Conservation (phyloP, 2,797 vertebrate species). For the Tapera naevia region DNA sequence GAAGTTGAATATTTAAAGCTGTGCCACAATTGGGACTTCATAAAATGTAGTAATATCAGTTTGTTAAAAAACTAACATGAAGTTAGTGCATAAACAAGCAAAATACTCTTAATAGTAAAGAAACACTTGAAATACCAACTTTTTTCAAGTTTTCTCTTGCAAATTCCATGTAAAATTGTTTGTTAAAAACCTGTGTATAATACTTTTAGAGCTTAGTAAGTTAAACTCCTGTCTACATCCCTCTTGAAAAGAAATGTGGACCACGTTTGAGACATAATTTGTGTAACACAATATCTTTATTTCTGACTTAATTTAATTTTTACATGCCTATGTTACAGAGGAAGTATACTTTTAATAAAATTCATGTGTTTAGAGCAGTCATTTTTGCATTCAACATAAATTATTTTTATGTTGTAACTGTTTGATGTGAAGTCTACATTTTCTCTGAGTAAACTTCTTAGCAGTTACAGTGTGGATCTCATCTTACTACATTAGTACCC, state of each 20-base stretch:
- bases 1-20: background rate
- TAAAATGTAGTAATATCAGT: background rate
- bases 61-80: background rate
- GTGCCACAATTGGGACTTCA: background rate
- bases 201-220: background rate
- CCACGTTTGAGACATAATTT: slow-evolving; percentile 52
- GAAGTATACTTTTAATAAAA: slow-evolving; percentile 66
- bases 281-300: slow-evolving; percentile 68
- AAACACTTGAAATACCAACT: background rate
- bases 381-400: slow-evolving; percentile 47
- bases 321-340: slow-evolving; percentile 54
- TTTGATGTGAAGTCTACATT: slow-evolving; percentile 47
- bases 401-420: slow-evolving; percentile 40
- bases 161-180: background rate
- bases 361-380: slow-evolving; percentile 45
- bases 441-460: background rate
- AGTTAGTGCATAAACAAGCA: background rate
- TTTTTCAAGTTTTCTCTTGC: background rate
- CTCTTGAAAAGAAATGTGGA: slow-evolving; percentile 48
- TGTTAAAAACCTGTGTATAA: background rate
- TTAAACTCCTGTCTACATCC: slow-evolving; percentile 15
- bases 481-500: background rate
- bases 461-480: background rate
- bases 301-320: slow-evolving; percentile 70
- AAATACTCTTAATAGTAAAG: background rate